Base-by-base conservation (phyloP, 2,797 vertebrate genomes). In the Pempheris klunzingeri region DNA sequence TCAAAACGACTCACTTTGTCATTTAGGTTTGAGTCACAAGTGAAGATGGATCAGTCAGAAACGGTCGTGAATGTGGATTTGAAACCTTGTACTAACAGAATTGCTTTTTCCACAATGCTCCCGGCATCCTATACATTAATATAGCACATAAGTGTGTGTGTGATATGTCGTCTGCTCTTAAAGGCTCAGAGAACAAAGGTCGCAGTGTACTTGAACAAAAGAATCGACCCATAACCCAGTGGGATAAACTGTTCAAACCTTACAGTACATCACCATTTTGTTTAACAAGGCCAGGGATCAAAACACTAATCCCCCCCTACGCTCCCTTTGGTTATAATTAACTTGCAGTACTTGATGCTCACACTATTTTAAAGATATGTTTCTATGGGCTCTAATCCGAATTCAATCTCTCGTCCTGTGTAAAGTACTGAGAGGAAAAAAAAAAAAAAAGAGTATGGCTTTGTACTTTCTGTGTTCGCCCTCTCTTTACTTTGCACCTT, bases 231-330 rank as follows among this genome's bases (percentile, higher is more conserved):
- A 55, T 66, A 84, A 80, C 78, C 63, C 77, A 64, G 71, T 74
- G 81, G 84, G 84, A 85, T 90, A 83, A 87, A 88, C 63, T 83
- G 83, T 87, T 83, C 82, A 86, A 72, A 83, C 79, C 76, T 64
- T 80, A 89, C 67, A 80, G 60, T 81, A 73, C 55, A 39, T 83
- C 82, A 84, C 78, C 82, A 64, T 91, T 91, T 85, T 89, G 85
- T 90, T 87, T 61, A 83, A 94, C 93, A 96, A 92, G 74, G 78
- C 73, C 12, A 22, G 6, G 92, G 94, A 95, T 96, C 95, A 95
- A 94, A 94, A 95, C 95, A 93, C 94, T 96, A 95, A 96, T 94
- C 94, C 95, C 87, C 53, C 26, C 5, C 13, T 92, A 94, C 92
- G 60, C 74, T 72, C 71, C 30, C 53, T 69, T 83, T 50, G 59